phyloP scores from a whole-genome alignment of 1,140 invertebrate species.

The Limonius californicus region DNA sequence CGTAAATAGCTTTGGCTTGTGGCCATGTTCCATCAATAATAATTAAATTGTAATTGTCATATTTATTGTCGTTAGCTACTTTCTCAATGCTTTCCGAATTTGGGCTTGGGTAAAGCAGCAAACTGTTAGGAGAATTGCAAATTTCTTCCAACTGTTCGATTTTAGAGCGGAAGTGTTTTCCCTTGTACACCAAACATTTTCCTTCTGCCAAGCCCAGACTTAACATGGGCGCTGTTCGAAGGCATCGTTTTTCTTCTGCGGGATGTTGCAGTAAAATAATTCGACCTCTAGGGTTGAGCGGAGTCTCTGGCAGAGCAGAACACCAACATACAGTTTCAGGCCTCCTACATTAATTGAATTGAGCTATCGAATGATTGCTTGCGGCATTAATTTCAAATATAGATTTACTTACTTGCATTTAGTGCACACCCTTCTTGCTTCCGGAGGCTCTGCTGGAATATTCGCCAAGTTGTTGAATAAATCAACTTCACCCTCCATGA shows the following conservation, averaged over 20 bases:
- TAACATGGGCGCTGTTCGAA: constrained; percentile 87
- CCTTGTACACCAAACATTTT: constrained; percentile 75
- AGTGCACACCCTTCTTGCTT: constrained; percentile 63
- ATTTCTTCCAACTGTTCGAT: constrained; percentile 66
- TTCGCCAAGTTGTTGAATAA: constrained; percentile 66
- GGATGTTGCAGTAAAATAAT: constrained; percentile 88
- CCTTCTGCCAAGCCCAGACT: constrained; percentile 65
- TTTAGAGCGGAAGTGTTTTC: constrained; percentile 77
- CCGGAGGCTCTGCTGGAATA: constrained; percentile 69
- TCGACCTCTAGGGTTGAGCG: constrained; percentile 61
- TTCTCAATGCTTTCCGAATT: constrained; percentile 61
- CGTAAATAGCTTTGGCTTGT: constrained; percentile 84
- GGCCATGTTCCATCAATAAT: constrained; percentile 93
- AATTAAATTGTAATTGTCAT: constrained; percentile 60
- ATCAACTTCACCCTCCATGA: constrained; percentile 47
- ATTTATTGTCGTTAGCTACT: constrained; percentile 38
- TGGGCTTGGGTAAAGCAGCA: constrained; percentile 80
- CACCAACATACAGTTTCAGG: constrained; percentile 89
- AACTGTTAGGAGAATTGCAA: constrained; percentile 63
- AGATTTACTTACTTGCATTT: constrained; percentile 60
- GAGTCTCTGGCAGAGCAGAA: constrained; percentile 66
- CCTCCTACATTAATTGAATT: constrained; percentile 62
- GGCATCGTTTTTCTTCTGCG: constrained; percentile 83
- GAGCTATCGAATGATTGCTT: constrained; percentile 18
- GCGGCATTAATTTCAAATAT: not conserved